Evolutionary conservation across 2,113 vertebrate genomes (phyloP), one percentile per base, ranked within the genome.

Genomic region (Channa argus): DNA sequence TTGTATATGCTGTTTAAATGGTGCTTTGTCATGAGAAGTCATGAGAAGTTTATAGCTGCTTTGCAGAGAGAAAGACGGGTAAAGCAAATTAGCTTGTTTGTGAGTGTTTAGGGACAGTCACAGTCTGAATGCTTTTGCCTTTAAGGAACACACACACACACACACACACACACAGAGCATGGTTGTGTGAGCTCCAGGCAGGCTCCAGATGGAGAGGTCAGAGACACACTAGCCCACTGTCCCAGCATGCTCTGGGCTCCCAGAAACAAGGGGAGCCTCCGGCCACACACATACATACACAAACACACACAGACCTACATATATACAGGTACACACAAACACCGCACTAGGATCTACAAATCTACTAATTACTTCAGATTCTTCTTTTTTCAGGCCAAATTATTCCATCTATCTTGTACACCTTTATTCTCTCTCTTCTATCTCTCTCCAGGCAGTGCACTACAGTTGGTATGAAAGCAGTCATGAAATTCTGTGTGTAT

Each of bases 161-260:
- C 56, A 34, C 58, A 55, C 46, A 43, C 52, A 59, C 37, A 62
- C 77, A 47, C 12, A 76, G 64, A 88, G 81, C 24, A 3, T 84
- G 83, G 56, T 71, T 65, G 86, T 82, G 69, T 38, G 71, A 79
- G 84, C 87, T 88, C 72, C 70, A 87, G 86, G 84, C 88, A 85
- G 83, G 77, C 85, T 91, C 92, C 94, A 95, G 93, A 94, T 94
- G 93, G 93, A 92, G 88, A 80, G 94, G 91, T 93, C 93, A 92
- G 83, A 89, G 83, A 86, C 86, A 90, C 89, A 89, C 83, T 91
- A 88, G 85, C 91, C 91, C 59, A 69, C 88, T 91, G 91, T 93
- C 92, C 91, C 90, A 88, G 84, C 86, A 91, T 89, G 88, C 87
- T 88, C 83, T 81, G 77, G 88, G 90, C 86, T 92, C 85, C 89